phyloP scores from a whole-genome alignment of 2,888 invertebrate species.

The Ptychoptera contaminata region DNA sequence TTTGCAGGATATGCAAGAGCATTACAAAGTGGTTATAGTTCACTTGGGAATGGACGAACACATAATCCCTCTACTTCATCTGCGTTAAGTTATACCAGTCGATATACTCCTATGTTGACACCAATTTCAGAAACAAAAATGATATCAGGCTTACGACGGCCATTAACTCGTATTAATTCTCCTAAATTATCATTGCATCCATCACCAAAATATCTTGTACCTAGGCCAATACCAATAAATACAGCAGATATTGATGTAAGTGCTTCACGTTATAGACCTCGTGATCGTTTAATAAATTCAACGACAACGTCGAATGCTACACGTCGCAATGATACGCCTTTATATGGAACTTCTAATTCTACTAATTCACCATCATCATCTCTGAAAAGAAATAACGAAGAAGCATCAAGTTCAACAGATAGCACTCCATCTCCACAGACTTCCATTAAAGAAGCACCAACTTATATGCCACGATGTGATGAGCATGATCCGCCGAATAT shows the following conservation, averaged over 20 bases:
- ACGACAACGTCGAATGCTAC: conserved; percentile 3
- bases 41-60: conserved; percentile 38
- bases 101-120: conserved; percentile 56
- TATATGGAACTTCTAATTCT: conserved; percentile 15
- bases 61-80: conserved; percentile 19
- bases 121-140: conserved; percentile 48
- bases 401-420: conserved; percentile 4
- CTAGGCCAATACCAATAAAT: conserved; percentile 59
- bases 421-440: too few species aligned
- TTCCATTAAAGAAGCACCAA: too few species aligned
- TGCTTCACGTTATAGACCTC: conserved; percentile 37
- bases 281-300: conserved; percentile 10
- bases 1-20: conserved; percentile 35
- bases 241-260: conserved; percentile 79
- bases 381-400: conserved; percentile 22
- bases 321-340: conserved; percentile 8
- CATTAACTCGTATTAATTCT: conserved; percentile 34
- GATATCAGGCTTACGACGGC: conserved; percentile 12
- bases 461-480: too few species aligned
- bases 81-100: conserved; percentile 25
- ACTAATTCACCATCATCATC: conserved; percentile 14
- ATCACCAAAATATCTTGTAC: conserved; percentile 31
- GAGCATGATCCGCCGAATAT: background rate
- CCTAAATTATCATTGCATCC: conserved; percentile 35
- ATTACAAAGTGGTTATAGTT: conserved; percentile 35